Percentiles rank a stretch among this genome's conserved stretches.
Evolutionary conservation across 2,888 invertebrate species (phyloP).

Genomic region (Tenthredo scrophulariae): DNA sequence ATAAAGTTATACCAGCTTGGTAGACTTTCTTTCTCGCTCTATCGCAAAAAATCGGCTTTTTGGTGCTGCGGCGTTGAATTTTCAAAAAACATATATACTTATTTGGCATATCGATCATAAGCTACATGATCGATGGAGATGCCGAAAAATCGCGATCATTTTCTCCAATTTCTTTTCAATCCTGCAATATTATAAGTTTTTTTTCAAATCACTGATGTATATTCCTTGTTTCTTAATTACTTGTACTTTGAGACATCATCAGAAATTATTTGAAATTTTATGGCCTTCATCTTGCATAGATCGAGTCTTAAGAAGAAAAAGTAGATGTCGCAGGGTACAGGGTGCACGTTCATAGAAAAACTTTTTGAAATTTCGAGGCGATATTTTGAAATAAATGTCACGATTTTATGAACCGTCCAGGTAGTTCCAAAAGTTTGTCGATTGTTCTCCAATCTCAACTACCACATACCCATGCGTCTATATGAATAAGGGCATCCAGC

Average conservation of each 20-base stretch:
- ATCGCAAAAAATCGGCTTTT: too few relatives aligned
- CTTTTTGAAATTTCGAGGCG: too few relatives aligned
- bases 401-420: background rate
- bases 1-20: background rate
- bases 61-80: too few relatives aligned
- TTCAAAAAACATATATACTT: too few relatives aligned
- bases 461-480: background rate
- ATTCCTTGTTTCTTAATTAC: background rate
- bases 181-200: too few relatives aligned
- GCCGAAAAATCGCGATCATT: background rate
- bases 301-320: background rate
- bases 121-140: background rate
- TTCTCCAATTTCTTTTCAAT: background rate
- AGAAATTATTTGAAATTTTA: background rate
- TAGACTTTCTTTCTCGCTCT: too few relatives aligned
- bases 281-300: background rate
- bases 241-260: background rate
- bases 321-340: too few relatives aligned
- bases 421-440: conserved; percentile 4
- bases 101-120: too few relatives aligned
- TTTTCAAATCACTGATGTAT: too few relatives aligned
- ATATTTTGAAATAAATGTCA: background rate
- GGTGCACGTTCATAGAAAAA: too few relatives aligned
- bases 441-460: background rate
- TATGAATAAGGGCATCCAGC: background rate